phyloP scores from a whole-genome alignment of 2,888 invertebrate genomes.

The Erebia epiphron region DNA sequence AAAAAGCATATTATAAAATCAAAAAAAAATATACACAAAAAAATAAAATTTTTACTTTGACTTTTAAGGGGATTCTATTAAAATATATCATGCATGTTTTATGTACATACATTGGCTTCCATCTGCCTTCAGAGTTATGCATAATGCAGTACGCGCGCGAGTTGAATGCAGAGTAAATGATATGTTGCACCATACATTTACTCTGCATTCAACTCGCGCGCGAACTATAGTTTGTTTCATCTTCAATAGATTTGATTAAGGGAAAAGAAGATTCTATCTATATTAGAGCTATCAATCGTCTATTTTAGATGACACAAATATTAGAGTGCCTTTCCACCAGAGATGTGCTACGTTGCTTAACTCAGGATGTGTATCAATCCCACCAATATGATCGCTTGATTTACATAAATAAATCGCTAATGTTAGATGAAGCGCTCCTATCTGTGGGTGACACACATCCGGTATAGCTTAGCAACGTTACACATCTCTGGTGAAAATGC shows the following conservation, averaged over 20 bases:
- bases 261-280: not conserved
- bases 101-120: slow-evolving; percentile 17
- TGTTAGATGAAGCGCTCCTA: no score
- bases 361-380: no score
- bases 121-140: slow-evolving; percentile 1
- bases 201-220: no score
- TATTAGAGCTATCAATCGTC: not conserved
- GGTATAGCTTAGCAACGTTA: no score
- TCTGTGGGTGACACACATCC: no score
- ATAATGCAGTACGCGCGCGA: not conserved
- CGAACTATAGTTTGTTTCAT: not conserved
- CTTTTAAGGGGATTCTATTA: slow-evolving; percentile 37
- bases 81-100: slow-evolving; percentile 40
- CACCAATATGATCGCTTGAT: no score
- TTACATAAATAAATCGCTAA: no score
- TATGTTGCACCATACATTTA: no score
- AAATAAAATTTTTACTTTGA: slow-evolving; percentile 46
- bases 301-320: not conserved
- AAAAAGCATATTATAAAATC: slow-evolving; percentile 38
- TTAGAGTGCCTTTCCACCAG: not conserved
- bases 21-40: slow-evolving; percentile 56
- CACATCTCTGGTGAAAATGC: no score
- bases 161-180: no score
- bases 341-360: no score
- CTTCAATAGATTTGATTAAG: not conserved